Percentiles rank a stretch among this genome's conserved stretches.
phyloP scores from a whole-genome alignment of 2,888 invertebrate species.

The Muschampia plurimacula region DNA sequence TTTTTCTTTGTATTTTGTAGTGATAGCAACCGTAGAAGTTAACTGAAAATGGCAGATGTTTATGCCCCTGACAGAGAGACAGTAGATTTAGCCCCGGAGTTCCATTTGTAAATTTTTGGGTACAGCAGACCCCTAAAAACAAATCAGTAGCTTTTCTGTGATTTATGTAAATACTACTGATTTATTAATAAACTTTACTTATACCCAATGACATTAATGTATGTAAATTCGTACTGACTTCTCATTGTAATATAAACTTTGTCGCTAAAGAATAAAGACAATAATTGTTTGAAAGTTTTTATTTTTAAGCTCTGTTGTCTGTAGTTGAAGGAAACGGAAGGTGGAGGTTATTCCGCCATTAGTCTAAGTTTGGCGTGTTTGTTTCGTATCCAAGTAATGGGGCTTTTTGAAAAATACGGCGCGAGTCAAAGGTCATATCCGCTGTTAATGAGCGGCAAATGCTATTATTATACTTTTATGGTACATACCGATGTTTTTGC shows the following conservation, averaged over 20 bases:
- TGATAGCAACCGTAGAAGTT: too few species aligned
- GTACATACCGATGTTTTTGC: constrained; percentile 13
- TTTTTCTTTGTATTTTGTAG: too few species aligned
- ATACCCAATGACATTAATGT: not conserved
- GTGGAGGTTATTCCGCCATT: constrained; percentile 65
- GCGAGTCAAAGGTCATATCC: constrained; percentile 50
- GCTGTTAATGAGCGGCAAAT: constrained; percentile 34
- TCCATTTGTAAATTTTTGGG: not conserved
- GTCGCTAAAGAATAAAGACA: not conserved
- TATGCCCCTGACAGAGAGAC: not conserved
- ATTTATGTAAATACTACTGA: constrained; percentile 49
- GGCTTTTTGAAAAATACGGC: constrained; percentile 54
- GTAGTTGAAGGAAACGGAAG: constrained; percentile 61
- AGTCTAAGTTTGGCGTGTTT: constrained; percentile 52
- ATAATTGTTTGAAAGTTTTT: constrained; percentile 4
- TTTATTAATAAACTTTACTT: constrained; percentile 37
- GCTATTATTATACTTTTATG: constrained; percentile 30
- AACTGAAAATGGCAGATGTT: too few species aligned
- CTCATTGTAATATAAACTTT: constrained; percentile 1
- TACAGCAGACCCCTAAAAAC: not conserved
- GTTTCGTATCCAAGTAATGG: constrained; percentile 52
- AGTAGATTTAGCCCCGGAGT: not conserved
- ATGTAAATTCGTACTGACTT: not conserved
- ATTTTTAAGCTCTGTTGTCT: constrained; percentile 31
- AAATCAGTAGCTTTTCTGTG: constrained; percentile 38